Conservation (phyloP, 2,888 invertebrate genomes). For the Frankliniella intonsa region DNA sequence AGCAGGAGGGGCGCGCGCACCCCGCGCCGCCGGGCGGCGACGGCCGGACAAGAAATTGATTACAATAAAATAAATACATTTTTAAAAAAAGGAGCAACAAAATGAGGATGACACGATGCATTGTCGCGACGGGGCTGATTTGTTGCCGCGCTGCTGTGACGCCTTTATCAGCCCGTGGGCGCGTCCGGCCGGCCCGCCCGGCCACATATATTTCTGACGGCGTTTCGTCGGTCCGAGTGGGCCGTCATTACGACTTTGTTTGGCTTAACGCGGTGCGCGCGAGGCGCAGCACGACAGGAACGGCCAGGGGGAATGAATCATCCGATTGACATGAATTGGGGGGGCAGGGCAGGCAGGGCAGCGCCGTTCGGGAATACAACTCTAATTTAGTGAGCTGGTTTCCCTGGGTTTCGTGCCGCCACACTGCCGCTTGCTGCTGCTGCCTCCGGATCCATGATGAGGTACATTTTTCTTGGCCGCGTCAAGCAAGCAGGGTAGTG, state of each 20-base stretch:
- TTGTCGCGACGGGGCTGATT: background rate
- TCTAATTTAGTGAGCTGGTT: constrained; percentile 12
- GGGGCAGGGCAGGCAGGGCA: background rate
- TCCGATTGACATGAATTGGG: constrained; percentile 22
- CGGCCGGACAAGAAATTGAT: constrained; percentile 1
- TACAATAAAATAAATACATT: background rate
- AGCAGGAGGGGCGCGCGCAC: background rate
- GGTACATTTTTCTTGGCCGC: background rate
- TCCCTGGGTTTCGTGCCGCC: background rate
- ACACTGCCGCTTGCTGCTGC: background rate
- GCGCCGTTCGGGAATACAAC: background rate
- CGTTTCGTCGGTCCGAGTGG: no score
- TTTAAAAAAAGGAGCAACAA: background rate
- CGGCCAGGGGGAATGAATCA: background rate
- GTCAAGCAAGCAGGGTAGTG: no score
- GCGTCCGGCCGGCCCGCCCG: no score
- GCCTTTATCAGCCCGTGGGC: background rate
- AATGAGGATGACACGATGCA: background rate
- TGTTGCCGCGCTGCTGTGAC: constrained; percentile 11
- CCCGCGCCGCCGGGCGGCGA: no score
- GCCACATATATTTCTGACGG: no score
- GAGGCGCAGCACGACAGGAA: background rate
- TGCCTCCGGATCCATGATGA: background rate
- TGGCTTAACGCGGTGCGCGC: background rate
- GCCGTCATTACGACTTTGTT: constrained; percentile 13